phyloP scores from a whole-genome alignment of 2,888 invertebrate genomes.

The Eudasyphora cyanicolor region DNA sequence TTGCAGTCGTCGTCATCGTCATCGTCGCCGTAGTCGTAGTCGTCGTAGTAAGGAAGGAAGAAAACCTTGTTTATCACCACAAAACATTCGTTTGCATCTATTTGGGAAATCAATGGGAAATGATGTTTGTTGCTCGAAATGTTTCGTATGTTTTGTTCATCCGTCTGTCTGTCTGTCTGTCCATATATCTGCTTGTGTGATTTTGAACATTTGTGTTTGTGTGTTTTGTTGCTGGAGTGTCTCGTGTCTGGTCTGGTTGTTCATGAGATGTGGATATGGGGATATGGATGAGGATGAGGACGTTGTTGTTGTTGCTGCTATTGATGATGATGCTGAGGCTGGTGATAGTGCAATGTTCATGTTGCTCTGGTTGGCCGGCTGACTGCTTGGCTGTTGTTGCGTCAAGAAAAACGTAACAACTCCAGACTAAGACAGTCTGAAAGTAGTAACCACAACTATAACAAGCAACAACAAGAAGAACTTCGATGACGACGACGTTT shows the following conservation, averaged over 20 bases:
- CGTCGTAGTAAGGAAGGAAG: conserved; percentile 19
- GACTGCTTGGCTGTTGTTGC: conserved; percentile 12
- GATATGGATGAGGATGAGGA: conserved; percentile 37
- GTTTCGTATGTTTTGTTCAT: conserved; percentile 3
- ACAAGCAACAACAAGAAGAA: conserved; percentile 44
- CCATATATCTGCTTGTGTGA: conserved; percentile 24
- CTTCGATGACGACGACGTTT: too few species aligned
- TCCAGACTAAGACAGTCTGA: conserved; percentile 1
- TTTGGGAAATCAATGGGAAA: conserved; percentile 30
- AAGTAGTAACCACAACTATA: not conserved
- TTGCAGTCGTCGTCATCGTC: not conserved
- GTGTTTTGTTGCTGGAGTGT: conserved; percentile 22
- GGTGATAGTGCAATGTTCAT: conserved; percentile 53
- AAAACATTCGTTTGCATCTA: conserved; percentile 26
- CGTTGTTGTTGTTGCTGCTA: conserved; percentile 39
- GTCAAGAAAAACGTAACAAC: conserved; percentile 53
- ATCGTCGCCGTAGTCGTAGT: not conserved
- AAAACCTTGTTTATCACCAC: conserved; percentile 29
- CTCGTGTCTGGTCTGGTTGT: conserved; percentile 58
- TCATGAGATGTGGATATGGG: not conserved
- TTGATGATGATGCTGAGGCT: conserved; percentile 55
- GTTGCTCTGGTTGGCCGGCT: conserved; percentile 38
- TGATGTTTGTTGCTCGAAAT: conserved; percentile 18
- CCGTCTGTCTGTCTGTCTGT: not conserved
- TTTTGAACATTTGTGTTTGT: conserved; percentile 1